These are phyloP conservation scores for Mastomys coucha DNA, from an alignment of 2,113 vertebrate genomes.

Conservation along the genomic window DNA sequence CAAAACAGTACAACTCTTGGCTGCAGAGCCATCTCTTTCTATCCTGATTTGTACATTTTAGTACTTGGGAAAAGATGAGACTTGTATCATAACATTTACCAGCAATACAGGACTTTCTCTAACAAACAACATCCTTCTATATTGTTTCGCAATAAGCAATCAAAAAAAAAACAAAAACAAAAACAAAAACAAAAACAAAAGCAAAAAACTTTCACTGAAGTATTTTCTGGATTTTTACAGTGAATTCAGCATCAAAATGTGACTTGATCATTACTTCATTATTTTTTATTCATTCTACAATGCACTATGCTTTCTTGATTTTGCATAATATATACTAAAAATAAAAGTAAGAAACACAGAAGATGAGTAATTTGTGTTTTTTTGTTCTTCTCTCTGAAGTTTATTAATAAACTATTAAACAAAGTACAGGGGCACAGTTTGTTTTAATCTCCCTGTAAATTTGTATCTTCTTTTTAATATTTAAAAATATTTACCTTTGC, in stretches of 20 bases:
- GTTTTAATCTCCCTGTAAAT: conserved; percentile 73
- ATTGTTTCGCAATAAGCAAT: neutral
- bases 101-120: neutral
- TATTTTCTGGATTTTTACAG: neutral
- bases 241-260: neutral
- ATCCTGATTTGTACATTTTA: neutral
- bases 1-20: neutral
- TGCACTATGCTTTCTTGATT: neutral
- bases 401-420: conserved; percentile 75
- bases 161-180: neutral
- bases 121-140: neutral
- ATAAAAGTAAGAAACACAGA: conserved; percentile 32
- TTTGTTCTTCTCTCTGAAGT: conserved; percentile 3
- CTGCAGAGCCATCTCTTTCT: neutral
- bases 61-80: neutral
- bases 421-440: conserved; percentile 56
- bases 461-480: conserved; percentile 66
- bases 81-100: neutral
- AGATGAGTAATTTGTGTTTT: conserved; percentile 4
- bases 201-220: neutral
- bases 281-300: conserved; percentile 25
- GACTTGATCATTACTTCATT: neutral
- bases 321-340: conserved; percentile 10
- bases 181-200: too few species aligned
- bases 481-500: conserved; percentile 57